Evolutionary conservation across 2,113 vertebrate species (phyloP).

Genomic region (Falco punctatus): DNA sequence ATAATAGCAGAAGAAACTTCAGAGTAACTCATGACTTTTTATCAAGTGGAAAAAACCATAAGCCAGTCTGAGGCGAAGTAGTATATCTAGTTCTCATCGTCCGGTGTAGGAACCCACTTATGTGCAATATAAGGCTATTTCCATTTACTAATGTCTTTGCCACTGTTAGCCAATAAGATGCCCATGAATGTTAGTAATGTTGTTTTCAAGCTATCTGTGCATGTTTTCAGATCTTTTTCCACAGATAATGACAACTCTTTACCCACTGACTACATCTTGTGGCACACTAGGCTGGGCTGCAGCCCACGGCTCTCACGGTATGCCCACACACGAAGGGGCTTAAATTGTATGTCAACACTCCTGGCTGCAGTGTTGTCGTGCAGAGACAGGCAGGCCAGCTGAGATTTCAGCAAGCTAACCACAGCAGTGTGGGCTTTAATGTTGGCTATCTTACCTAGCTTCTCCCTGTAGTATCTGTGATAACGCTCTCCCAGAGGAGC

Average conservation of each 20-base stretch:
- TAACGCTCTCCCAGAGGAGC: background rate
- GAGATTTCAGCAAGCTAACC: background rate
- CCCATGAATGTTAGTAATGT: background rate
- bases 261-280: background rate
- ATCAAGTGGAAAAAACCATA: constrained; percentile 12
- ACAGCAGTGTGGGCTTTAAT: background rate
- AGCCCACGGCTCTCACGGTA: background rate
- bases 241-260: background rate
- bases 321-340: background rate
- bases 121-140: background rate
- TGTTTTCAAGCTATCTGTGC: background rate
- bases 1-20: background rate
- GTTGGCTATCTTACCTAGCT: background rate
- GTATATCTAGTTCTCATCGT: background rate
- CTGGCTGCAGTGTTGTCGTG: background rate
- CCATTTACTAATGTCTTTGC: background rate
- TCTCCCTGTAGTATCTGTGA: background rate
- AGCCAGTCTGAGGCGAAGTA: background rate
- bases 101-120: background rate
- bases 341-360: background rate
- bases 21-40: background rate
- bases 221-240: background rate
- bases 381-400: background rate
- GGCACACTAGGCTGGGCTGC: background rate
- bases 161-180: background rate